These are phyloP conservation scores for Prorops nasuta DNA, from an alignment of 1,140 invertebrate genomes.

Conservation along the genomic window DNA sequence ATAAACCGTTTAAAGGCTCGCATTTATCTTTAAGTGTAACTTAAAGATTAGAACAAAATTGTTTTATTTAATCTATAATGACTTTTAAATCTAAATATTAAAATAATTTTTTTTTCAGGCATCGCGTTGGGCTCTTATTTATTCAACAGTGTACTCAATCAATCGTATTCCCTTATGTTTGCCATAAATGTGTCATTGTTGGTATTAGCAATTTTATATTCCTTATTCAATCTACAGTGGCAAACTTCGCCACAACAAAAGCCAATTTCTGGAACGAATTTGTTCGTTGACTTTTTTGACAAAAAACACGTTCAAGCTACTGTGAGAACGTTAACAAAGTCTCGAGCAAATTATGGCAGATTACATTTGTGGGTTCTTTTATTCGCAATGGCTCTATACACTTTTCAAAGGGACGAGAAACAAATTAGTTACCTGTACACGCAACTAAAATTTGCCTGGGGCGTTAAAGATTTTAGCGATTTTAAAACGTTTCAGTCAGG, in stretches of 20 bases:
- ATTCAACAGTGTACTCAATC: constrained; percentile 57
- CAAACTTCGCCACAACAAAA: constrained; percentile 64
- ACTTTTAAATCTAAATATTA: neutral
- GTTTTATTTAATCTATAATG: neutral
- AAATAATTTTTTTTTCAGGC: constrained; percentile 38
- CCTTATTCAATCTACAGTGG: constrained; percentile 63
- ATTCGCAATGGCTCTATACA: constrained; percentile 71
- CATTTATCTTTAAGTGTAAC: no score
- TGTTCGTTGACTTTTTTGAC: constrained; percentile 71
- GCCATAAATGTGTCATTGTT: constrained; percentile 64
- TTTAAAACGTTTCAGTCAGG: constrained; percentile 70
- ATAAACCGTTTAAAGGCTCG: no score
- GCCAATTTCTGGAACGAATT: constrained; percentile 58
- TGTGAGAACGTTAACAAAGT: constrained; percentile 59
- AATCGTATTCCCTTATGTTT: constrained; percentile 71
- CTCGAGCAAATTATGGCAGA: constrained; percentile 57
- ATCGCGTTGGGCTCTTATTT: constrained; percentile 56
- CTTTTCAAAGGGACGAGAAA: constrained; percentile 76
- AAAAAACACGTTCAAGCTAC: constrained; percentile 65
- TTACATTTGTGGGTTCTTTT: constrained; percentile 66
- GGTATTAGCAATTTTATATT: constrained; percentile 63
- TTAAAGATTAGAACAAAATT: neutral
- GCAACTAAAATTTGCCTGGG: constrained; percentile 67
- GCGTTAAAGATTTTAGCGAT: constrained; percentile 61
- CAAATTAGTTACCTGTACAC: constrained; percentile 69